Evolutionary conservation across 2,797 vertebrate species (phyloP).

Genomic region (Selene dorsalis): DNA sequence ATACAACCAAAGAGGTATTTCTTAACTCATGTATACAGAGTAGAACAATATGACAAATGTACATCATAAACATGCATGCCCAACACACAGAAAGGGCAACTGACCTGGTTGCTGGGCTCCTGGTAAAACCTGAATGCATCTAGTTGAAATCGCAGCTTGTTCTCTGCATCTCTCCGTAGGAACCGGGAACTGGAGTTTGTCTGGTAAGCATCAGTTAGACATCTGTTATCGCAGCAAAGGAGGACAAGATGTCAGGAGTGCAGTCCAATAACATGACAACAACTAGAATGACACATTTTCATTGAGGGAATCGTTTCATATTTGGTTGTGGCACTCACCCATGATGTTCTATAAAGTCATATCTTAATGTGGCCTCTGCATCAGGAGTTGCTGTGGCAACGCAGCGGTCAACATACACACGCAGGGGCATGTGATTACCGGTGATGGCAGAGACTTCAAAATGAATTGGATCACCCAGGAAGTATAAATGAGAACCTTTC

Average conservation of each 20-base stretch:
- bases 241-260: not conserved
- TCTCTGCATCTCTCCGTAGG: conserved; percentile 64
- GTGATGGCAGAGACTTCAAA: conserved; percentile 71
- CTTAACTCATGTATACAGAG: not conserved
- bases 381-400: conserved; percentile 74
- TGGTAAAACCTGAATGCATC: conserved; percentile 79
- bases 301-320: not conserved
- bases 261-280: not conserved
- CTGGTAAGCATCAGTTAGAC: conserved; percentile 72
- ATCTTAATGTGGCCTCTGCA: conserved; percentile 52
- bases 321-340: conserved; percentile 67
- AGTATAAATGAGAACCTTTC: conserved; percentile 67
- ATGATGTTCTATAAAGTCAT: conserved; percentile 75
- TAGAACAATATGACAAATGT: not conserved
- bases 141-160: conserved; percentile 72
- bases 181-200: conserved; percentile 76
- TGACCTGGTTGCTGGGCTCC: conserved; percentile 67
- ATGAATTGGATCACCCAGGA: conserved; percentile 75
- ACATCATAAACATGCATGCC: not conserved
- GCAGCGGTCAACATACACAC: conserved; percentile 78
- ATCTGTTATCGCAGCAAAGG: conserved; percentile 63
- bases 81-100: not conserved
- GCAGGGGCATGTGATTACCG: conserved; percentile 73
- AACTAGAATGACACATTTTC: not conserved
- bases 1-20: not conserved